Conservation (phyloP, 2,888 invertebrate species). For the Plusia festucae region DNA sequence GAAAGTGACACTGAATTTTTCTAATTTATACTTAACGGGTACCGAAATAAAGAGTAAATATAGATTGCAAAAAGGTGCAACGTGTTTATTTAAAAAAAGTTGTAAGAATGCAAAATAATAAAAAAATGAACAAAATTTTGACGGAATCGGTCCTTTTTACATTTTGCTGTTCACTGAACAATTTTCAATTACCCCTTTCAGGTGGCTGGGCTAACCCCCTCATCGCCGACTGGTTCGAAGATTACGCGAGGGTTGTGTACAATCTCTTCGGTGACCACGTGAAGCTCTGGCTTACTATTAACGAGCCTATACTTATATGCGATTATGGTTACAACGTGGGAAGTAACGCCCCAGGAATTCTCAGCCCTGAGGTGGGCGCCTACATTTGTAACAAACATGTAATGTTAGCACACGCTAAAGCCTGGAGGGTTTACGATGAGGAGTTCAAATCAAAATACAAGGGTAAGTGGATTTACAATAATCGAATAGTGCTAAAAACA, state of each 20-base stretch:
- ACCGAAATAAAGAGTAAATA: no score
- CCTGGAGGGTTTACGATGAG: slow-evolving; percentile 89
- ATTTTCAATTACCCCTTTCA: slow-evolving; percentile 37
- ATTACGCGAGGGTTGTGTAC: slow-evolving; percentile 89
- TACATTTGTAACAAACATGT: slow-evolving; percentile 91
- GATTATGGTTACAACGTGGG: slow-evolving; percentile 77
- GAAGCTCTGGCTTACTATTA: slow-evolving; percentile 92
- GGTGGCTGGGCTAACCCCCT: slow-evolving; percentile 92
- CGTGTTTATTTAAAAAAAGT: no score
- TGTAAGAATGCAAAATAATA: no score
- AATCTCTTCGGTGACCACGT: slow-evolving; percentile 90
- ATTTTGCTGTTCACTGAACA: background rate
- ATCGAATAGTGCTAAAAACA: background rate
- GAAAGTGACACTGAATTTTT: no score
- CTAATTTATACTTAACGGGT: no score
- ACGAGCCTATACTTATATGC: slow-evolving; percentile 90
- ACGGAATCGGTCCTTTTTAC: no score
- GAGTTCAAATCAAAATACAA: slow-evolving; percentile 79
- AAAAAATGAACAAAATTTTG: background rate
- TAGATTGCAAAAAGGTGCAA: no score
- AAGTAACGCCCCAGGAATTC: slow-evolving; percentile 71
- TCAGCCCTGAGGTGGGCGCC: slow-evolving; percentile 80
- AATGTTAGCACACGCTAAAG: slow-evolving; percentile 91
- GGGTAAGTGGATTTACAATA: slow-evolving; percentile 21
- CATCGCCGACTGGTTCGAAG: slow-evolving; percentile 90